Percentiles rank a stretch among this genome's conserved stretches.
Evolutionary conservation across 2,113 vertebrate species (phyloP).

Genomic region (Micronycteris hirsuta): DNA sequence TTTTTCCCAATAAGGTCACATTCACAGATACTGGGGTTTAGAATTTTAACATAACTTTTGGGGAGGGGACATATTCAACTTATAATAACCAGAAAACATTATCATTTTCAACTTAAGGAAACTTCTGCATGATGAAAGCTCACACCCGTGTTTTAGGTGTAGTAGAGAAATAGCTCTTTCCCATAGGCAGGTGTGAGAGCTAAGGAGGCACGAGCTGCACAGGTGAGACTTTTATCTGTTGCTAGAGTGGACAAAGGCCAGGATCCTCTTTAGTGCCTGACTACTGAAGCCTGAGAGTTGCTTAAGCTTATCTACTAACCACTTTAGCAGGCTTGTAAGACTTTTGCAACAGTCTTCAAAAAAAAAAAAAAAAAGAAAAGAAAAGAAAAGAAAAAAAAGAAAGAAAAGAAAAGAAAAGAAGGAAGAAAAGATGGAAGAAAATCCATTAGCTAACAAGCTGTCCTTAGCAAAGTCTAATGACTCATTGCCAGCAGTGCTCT

Average conservation of each 20-base stretch:
- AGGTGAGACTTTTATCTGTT: neutral
- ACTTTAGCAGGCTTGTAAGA: neutral
- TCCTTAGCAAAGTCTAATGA: neutral
- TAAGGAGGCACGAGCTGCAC: neutral
- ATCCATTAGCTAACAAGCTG: neutral
- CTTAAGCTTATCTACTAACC: slow-evolving; percentile 6
- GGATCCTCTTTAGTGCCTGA: neutral
- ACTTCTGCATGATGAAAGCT: neutral
- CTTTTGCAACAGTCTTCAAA: neutral
- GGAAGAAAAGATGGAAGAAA: neutral
- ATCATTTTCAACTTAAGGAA: neutral
- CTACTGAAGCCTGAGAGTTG: neutral
- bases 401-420: neutral
- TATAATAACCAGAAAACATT: neutral
- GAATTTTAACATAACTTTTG: neutral
- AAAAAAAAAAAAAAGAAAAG: neutral
- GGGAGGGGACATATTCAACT: neutral
- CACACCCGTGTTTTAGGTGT: accelerated
- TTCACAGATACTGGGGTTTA: neutral
- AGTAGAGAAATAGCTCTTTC: neutral
- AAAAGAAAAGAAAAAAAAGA: neutral
- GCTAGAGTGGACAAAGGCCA: neutral
- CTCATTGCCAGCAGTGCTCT: neutral
- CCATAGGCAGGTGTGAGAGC: neutral
- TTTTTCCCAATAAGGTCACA: neutral